Conservation (phyloP, 2,797 vertebrate species). For the Melanotaenia trifasciata region DNA sequence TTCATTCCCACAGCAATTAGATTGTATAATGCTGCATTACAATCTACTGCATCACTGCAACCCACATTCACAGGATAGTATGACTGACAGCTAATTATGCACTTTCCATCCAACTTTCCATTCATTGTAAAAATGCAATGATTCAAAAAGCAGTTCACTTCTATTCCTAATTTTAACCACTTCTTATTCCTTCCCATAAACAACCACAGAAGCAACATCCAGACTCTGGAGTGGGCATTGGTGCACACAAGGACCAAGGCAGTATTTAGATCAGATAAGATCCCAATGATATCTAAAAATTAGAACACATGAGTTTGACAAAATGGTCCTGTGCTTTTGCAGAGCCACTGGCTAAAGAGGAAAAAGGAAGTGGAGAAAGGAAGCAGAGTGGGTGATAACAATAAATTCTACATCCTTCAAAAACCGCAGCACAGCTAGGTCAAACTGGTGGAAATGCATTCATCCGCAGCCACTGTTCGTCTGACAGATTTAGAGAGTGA, state of each 20-base stretch:
- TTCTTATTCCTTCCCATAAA: neutral
- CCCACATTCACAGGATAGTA: too few relatives aligned
- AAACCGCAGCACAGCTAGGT: constrained; percentile 21
- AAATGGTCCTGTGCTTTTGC: constrained; percentile 14
- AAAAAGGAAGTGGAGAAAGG: constrained; percentile 71
- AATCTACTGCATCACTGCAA: too few relatives aligned
- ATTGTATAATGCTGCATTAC: too few relatives aligned
- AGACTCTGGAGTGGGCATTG: neutral
- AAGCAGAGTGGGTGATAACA: constrained; percentile 64
- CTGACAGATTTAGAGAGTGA: constrained; percentile 33
- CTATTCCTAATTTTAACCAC: neutral
- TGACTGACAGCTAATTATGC: too few relatives aligned
- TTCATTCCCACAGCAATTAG: too few relatives aligned
- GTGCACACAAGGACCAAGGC: neutral
- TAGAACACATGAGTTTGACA: constrained; percentile 4
- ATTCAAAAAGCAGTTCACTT: neutral
- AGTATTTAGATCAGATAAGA: neutral
- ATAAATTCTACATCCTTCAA: constrained; percentile 53
- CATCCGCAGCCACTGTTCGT: constrained; percentile 24
- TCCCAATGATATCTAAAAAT: neutral
- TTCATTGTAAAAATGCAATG: neutral
- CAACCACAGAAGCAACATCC: neutral
- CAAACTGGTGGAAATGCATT: constrained; percentile 25
- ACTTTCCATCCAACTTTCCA: too few relatives aligned
- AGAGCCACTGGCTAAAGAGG: constrained; percentile 51